phyloP scores from a whole-genome alignment of 2,888 invertebrate species.

The Zhuqinia jingwanae region DNA sequence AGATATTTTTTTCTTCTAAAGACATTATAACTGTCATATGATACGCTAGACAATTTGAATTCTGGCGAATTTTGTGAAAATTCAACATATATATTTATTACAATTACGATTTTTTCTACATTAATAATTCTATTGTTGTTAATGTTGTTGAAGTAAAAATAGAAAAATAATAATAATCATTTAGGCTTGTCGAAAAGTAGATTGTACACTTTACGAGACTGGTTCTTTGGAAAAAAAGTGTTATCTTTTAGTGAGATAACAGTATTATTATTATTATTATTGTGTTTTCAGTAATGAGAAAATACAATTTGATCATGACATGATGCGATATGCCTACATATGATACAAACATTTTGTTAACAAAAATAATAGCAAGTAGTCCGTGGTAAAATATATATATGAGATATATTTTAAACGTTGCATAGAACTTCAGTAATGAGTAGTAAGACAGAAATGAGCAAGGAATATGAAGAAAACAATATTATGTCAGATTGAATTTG shows the following conservation, averaged over 20 bases:
- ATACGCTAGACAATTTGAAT: conserved; percentile 10
- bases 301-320: not conserved
- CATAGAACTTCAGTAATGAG: conserved; percentile 19
- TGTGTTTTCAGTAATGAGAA: not conserved
- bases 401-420: conserved; percentile 1
- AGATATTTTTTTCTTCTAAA: not conserved
- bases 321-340: not conserved
- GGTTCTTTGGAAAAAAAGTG: conserved; percentile 38
- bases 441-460: conserved; percentile 14
- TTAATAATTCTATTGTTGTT: no score
- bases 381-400: conserved; percentile 21
- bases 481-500: not conserved
- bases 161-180: not conserved
- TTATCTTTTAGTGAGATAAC: conserved; percentile 29
- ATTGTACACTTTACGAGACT: conserved; percentile 57
- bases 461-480: conserved; percentile 2
- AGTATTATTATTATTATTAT: conserved; percentile 9
- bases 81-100: not conserved
- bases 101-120: conserved; percentile 10
- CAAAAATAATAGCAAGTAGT: conserved; percentile 12
- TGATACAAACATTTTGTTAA: conserved; percentile 7
- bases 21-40: not conserved
- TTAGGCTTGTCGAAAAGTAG: conserved; percentile 34
- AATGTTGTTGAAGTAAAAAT: conserved; percentile 1
- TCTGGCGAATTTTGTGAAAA: not conserved